These are phyloP conservation scores for Halcyon leucocephala DNA, from an alignment of 2,797 vertebrate species.

Conservation along the genomic window DNA sequence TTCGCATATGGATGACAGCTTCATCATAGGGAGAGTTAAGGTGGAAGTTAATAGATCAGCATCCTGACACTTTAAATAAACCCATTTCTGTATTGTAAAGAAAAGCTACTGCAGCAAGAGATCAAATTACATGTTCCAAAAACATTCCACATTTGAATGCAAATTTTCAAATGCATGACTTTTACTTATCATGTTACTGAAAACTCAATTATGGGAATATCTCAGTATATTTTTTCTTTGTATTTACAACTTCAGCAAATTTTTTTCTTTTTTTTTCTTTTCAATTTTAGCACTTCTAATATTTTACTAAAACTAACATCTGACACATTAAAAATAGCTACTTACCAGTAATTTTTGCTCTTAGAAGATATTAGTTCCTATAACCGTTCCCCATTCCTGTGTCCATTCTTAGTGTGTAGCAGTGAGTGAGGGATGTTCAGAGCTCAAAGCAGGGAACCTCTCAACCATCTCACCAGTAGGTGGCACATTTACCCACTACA, in stretches of 20 bases:
- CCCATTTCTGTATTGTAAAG: neutral
- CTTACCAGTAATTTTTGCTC: constrained; percentile 10
- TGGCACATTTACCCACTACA: constrained; percentile 31
- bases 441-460: neutral
- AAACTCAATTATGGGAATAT: neutral
- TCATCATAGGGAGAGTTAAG: neutral
- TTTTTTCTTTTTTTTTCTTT: neutral
- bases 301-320: neutral
- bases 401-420: constrained; percentile 9
- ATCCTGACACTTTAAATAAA: neutral
- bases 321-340: neutral
- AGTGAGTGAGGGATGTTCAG: constrained; percentile 22
- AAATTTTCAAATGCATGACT: neutral
- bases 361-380: neutral
- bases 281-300: neutral
- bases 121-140: neutral
- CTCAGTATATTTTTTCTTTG: neutral
- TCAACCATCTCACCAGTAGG: constrained; percentile 55
- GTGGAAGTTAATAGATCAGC: neutral
- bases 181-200: neutral
- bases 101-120: neutral
- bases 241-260: neutral
- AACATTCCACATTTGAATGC: neutral
- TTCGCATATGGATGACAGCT: neutral
- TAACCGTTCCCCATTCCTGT: neutral